Evolutionary conservation across 1,140 invertebrate genomes (phyloP).

Genomic region (Nixonia krombeini): DNA sequence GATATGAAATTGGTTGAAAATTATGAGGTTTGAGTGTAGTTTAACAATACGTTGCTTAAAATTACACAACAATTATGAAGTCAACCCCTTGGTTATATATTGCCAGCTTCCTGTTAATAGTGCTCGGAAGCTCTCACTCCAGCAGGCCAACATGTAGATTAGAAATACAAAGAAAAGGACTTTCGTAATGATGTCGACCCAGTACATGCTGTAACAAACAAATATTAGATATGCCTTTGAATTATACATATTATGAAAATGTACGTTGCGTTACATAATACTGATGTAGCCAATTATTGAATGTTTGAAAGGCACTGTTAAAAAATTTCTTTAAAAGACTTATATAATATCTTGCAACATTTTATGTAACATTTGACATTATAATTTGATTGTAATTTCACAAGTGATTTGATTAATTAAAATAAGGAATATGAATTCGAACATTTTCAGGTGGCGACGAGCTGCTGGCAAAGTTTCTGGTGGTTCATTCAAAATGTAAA

Average conservation of each 20-base stretch:
- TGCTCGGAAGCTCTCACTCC: conserved; percentile 60
- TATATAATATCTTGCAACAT: too few relatives aligned
- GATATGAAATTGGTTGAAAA: too few relatives aligned
- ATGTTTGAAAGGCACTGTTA: too few relatives aligned
- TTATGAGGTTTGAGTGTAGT: too few relatives aligned
- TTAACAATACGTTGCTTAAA: too few relatives aligned
- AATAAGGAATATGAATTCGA: conserved; percentile 55
- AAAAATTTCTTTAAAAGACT: too few relatives aligned
- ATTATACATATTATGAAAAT: too few relatives aligned
- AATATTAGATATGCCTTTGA: conserved; percentile 27
- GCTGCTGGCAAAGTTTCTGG: conserved; percentile 87
- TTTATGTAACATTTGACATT: too few relatives aligned
- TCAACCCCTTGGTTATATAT: conserved; percentile 29
- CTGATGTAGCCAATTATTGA: too few relatives aligned
- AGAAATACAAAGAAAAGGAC: conserved; percentile 66
- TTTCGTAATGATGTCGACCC: conserved; percentile 71
- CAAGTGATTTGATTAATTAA: background rate
- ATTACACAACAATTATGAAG: too few relatives aligned
- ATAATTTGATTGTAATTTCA: too few relatives aligned
- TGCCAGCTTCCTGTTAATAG: conserved; percentile 45
- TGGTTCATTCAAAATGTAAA: conserved; percentile 86
- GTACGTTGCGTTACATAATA: too few relatives aligned
- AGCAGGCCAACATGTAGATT: conserved; percentile 60
- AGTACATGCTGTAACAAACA: conserved; percentile 76
- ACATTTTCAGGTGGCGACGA: conserved; percentile 83